phyloP scores from a whole-genome alignment of 1,140 invertebrate genomes.

The Lepidurus arcticus region DNA sequence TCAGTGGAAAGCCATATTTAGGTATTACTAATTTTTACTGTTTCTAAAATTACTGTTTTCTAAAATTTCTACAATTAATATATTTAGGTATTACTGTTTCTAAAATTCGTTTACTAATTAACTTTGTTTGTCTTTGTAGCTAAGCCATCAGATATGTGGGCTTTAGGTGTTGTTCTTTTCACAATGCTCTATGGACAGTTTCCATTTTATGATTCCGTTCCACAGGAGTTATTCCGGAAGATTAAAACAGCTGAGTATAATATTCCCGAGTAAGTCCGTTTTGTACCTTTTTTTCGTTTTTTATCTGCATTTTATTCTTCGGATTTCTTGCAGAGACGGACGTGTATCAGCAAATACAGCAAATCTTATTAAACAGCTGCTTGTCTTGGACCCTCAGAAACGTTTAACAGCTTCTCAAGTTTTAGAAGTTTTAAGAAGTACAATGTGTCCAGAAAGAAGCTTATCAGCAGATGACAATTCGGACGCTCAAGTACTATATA shows the following conservation, averaged over 20 bases:
- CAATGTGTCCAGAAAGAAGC: background rate
- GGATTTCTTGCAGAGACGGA: background rate
- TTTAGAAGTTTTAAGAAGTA: background rate
- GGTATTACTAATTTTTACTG: too few relatives aligned
- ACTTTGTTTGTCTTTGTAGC: slow-evolving; percentile 43
- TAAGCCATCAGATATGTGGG: slow-evolving; percentile 83
- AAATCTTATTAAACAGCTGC: background rate
- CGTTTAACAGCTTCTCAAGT: background rate
- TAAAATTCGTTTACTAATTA: background rate
- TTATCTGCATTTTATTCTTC: background rate
- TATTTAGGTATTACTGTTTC: slow-evolving; percentile 51
- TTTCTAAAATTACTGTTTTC: background rate
- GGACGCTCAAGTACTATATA: background rate
- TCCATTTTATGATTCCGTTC: slow-evolving; percentile 72
- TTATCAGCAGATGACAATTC: background rate
- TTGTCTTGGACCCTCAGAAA: background rate
- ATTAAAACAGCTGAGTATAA: background rate
- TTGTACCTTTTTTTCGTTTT: background rate
- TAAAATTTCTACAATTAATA: too few relatives aligned
- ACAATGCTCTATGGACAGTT: slow-evolving; percentile 84
- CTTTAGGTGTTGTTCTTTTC: slow-evolving; percentile 71
- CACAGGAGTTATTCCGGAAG: slow-evolving; percentile 65
- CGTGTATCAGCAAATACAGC: background rate
- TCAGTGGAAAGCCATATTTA: slow-evolving; percentile 65
- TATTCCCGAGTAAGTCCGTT: background rate